Evolutionary conservation across 2,113 vertebrate genomes (phyloP).

Genomic region (Geococcyx californianus): DNA sequence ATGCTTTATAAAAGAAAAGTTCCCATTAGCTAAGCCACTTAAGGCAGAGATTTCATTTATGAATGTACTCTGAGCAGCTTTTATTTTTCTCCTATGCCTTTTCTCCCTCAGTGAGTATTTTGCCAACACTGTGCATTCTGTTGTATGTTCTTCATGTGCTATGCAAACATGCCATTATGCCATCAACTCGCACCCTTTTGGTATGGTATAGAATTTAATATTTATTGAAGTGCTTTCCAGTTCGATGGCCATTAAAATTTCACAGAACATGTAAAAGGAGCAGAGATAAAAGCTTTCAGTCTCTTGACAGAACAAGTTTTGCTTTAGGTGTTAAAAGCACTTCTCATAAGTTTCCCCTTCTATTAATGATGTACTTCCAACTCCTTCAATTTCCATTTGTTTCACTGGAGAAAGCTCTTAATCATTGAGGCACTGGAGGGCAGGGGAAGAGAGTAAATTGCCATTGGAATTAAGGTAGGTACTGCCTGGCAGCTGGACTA

Average conservation of each 20-base stretch:
- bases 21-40: slow-evolving; percentile 8
- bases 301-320: neutral
- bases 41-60: neutral
- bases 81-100: neutral
- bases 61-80: neutral
- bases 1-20: slow-evolving; percentile 20
- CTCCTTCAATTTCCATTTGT: neutral
- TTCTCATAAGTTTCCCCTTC: neutral
- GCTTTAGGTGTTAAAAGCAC: slow-evolving; percentile 12
- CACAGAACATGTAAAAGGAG: neutral
- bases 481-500: neutral
- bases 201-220: neutral
- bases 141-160: neutral
- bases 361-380: neutral
- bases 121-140: neutral
- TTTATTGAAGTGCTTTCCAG: slow-evolving; percentile 10
- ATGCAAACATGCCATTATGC: neutral
- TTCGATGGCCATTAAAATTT: slow-evolving; percentile 21
- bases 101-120: neutral
- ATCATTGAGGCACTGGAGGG: neutral
- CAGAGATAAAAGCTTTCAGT: slow-evolving; percentile 14
- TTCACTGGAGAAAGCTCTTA: neutral
- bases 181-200: neutral
- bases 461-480: neutral
- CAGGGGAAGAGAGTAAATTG: neutral